phyloP scores from a whole-genome alignment of 2,797 vertebrate species.

The Aeoliscus strigatus region DNA sequence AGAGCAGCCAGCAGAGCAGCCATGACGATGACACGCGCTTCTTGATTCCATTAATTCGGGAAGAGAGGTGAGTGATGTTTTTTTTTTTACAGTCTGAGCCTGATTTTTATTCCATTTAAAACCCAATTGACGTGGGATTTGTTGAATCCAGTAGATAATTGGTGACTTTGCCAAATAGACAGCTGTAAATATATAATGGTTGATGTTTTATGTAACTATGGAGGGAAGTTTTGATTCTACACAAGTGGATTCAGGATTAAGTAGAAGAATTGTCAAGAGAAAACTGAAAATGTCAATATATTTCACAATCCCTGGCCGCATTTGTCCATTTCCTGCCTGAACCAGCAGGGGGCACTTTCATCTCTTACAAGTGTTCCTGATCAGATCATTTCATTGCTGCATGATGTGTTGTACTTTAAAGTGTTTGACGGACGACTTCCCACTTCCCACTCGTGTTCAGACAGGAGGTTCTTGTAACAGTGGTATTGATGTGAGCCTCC shows the following conservation, averaged over 20 bases:
- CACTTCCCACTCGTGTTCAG: too few relatives aligned
- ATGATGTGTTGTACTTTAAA: background rate
- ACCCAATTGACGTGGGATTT: background rate
- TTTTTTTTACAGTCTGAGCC: background rate
- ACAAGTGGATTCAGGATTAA: background rate
- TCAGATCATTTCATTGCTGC: background rate
- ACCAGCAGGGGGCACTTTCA: conserved; percentile 42
- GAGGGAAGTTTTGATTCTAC: too few relatives aligned
- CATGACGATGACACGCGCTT: conserved; percentile 88
- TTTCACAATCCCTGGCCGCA: too few relatives aligned
- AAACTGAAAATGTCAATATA: conserved; percentile 8
- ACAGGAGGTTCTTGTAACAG: background rate
- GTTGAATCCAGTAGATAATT: conserved; percentile 1
- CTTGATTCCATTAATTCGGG: conserved; percentile 79
- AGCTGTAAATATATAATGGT: too few relatives aligned
- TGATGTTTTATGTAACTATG: too few relatives aligned
- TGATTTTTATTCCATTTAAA: background rate
- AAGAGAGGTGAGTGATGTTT: conserved; percentile 76
- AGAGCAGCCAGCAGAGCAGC: conserved; percentile 89
- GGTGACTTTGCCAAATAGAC: background rate
- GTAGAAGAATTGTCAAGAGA: background rate
- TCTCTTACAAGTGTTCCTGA: background rate
- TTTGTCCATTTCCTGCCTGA: conserved; percentile 1
- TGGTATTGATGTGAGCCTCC: too few relatives aligned
- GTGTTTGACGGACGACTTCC: too few relatives aligned